Base-by-base conservation (phyloP, 2,113 vertebrate genomes). In the Nematolebias whitei region DNA sequence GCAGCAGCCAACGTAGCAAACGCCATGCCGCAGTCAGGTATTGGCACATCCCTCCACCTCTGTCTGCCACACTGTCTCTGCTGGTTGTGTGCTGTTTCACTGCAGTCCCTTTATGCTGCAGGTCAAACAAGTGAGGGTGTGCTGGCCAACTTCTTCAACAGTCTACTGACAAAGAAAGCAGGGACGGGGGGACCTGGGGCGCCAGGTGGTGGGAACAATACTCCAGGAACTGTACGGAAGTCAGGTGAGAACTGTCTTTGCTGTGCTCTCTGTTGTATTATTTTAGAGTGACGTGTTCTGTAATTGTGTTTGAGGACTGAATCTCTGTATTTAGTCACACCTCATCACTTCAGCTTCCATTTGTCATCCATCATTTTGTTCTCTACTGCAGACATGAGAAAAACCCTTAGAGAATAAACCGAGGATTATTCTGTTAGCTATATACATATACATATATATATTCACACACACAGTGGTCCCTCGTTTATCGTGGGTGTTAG, bases 71-170 rank as follows among this genome's bases (percentile, higher is more conserved):
- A 32, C 22, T 9, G 10, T 29, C 48, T 5, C 9, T 26, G 49
- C 39, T 18, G 22, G 38, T 55, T 11, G 48, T 39, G 5, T 35
- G n/a, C 43, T 16, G 52, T 66, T 50, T 51, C 53, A 56, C 41
- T 60, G 2, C 44, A 39, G 40, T 71, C 32, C 20, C 18, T 62
- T 47, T 48, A 3, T 82, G 24, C 78, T 96, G 91, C 94, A 90
- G 97, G 98, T 92, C 96, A 98, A 83, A 98, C 97, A 67, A 99
- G 95, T 41, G 98, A 99, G 92, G 98, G 98, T 5, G 98, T 99
- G 60, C 89, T 99, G 85, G 97, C 97, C 59, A 99, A 99, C 83
- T 99, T 99, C 91, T 99, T 99, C 85, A 99, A 99, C 83, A 99
- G 97, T 76, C 93, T 99, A 75, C 86, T 99, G 88, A 99, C 95